phyloP scores from a whole-genome alignment of 2,888 invertebrate species.

The Alsophila aescularia region DNA sequence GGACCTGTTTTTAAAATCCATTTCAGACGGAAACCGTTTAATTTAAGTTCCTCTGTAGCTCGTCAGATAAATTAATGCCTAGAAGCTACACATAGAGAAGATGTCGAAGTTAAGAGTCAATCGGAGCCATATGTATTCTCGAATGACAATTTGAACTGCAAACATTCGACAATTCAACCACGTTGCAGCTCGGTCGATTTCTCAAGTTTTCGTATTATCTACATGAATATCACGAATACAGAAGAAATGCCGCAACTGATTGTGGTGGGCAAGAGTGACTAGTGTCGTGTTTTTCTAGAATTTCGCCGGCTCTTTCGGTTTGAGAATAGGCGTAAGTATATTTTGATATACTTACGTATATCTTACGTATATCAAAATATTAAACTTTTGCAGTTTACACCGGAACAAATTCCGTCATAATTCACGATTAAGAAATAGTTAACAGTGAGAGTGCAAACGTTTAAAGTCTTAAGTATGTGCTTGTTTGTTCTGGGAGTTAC shows the following conservation, averaged over 20 bases:
- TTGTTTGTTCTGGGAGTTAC: not conserved
- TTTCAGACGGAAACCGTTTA: slow-evolving; percentile 29
- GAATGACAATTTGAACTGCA: slow-evolving; percentile 11
- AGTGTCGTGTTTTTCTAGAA: too few species aligned
- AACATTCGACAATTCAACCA: not conserved
- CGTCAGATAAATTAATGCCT: slow-evolving; percentile 19
- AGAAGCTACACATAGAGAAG: slow-evolving; percentile 1
- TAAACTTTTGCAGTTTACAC: too few species aligned
- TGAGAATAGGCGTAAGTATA: too few species aligned
- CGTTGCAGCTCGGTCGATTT: not conserved
- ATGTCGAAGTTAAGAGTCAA: slow-evolving; percentile 16
- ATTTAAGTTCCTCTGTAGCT: slow-evolving; percentile 33
- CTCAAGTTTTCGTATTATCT: too few species aligned
- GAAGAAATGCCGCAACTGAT: too few species aligned
- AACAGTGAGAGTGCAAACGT: not conserved
- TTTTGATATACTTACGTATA: too few species aligned
- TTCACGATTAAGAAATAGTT: too few species aligned
- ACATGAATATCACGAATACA: too few species aligned
- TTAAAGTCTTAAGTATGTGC: not conserved
- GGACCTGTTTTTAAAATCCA: slow-evolving; percentile 34
- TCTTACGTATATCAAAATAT: too few species aligned
- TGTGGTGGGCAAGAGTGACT: too few species aligned
- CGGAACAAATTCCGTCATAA: too few species aligned
- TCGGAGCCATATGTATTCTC: slow-evolving; percentile 9
- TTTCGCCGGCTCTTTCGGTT: too few species aligned